These are phyloP conservation scores for Siniperca obscura DNA, from an alignment of 2,797 vertebrate species.

Conservation along the genomic window DNA sequence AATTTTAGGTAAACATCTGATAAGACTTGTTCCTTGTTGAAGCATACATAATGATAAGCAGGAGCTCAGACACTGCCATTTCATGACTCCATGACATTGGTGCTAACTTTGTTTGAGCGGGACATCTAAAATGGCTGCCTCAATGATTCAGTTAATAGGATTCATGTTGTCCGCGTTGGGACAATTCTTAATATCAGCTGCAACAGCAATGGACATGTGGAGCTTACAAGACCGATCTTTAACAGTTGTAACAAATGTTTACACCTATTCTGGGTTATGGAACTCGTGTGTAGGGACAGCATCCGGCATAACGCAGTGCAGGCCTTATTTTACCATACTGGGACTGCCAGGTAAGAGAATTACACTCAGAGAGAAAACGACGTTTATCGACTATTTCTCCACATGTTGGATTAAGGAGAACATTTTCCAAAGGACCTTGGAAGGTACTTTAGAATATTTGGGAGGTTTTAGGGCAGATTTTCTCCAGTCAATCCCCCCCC, in stretches of 20 bases:
- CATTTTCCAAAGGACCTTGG: conserved; percentile 61
- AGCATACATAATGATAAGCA: conserved; percentile 62
- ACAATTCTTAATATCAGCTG: conserved; percentile 83
- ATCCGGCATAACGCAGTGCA: conserved; percentile 88
- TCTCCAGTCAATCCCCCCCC: conserved; percentile 32
- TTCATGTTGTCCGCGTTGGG: conserved; percentile 86
- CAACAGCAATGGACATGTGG: conserved; percentile 90
- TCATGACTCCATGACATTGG: conserved; percentile 37
- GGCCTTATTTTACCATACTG: conserved; percentile 90
- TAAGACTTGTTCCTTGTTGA: conserved; percentile 68
- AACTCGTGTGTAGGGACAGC: conserved; percentile 86
- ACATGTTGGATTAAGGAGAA: conserved; percentile 62
- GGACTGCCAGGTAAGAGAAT: conserved; percentile 89
- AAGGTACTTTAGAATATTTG: conserved; percentile 71
- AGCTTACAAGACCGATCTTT: conserved; percentile 88
- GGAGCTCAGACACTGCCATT: conserved; percentile 50
- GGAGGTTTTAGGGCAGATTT: conserved; percentile 70
- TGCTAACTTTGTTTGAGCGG: conserved; percentile 20
- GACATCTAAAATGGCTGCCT: conserved; percentile 74
- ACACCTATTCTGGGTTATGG: conserved; percentile 90
- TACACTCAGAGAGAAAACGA: conserved; percentile 37
- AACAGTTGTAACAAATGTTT: conserved; percentile 86
- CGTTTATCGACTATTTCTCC: conserved; percentile 56
- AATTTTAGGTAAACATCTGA: conserved; percentile 73
- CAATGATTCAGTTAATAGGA: conserved; percentile 86